Conservation (phyloP, 2,888 invertebrate genomes). For the Campoplex nolae region DNA sequence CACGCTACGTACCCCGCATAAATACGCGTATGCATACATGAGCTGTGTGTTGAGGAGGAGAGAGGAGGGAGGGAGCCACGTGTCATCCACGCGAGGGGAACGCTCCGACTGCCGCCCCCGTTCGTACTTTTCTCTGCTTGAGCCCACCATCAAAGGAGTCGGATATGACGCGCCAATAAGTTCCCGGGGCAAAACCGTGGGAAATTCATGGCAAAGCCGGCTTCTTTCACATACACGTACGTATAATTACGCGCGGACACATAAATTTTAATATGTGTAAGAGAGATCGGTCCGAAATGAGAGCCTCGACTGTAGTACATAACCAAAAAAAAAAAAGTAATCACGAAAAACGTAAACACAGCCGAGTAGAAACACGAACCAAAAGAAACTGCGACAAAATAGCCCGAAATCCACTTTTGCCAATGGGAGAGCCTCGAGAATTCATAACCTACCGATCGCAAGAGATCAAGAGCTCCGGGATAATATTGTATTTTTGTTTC, state of each 20-base stretch:
- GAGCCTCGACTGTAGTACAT: not conserved
- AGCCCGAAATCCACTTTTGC: not conserved
- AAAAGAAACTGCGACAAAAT: not conserved
- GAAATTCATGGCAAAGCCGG: conserved; percentile 57
- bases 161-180: conserved; percentile 68
- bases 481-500: not conserved
- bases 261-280: not conserved
- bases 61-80: conserved; percentile 62
- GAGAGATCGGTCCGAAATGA: not conserved
- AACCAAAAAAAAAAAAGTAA: conserved; percentile 5
- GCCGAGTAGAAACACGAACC: not conserved
- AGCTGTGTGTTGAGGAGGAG: conserved; percentile 14
- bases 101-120: conserved; percentile 60
- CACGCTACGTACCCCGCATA: conserved; percentile 27
- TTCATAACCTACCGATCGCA: not conserved
- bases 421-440: not conserved
- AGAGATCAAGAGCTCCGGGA: not conserved
- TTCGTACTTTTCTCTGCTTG: conserved; percentile 46
- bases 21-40: conserved; percentile 17
- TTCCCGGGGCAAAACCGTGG: conserved; percentile 66
- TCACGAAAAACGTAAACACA: not conserved
- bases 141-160: conserved; percentile 60
- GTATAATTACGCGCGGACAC: not conserved
- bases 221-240: conserved; percentile 7
- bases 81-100: conserved; percentile 71